Percentiles rank a stretch among this genome's conserved stretches.
These are phyloP conservation scores for Brachylomia viminalis DNA, from an alignment of 2,888 invertebrate genomes.

Conservation along the genomic window DNA sequence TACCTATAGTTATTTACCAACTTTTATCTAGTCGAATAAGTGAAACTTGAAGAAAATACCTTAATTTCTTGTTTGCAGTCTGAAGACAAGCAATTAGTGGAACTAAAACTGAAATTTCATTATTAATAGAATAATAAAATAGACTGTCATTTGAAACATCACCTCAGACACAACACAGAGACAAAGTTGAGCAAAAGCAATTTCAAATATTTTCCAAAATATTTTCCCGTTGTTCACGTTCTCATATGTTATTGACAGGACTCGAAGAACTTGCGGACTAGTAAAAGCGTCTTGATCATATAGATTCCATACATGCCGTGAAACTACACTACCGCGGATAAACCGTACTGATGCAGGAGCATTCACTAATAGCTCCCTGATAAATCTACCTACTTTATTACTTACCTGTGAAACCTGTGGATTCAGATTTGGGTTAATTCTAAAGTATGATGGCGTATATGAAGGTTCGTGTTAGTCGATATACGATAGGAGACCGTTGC, in stretches of 20 bases:
- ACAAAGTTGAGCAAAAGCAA: slow-evolving; percentile 53
- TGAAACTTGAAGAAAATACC: not conserved
- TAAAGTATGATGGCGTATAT: slow-evolving; percentile 3
- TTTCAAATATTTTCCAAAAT: slow-evolving; percentile 56
- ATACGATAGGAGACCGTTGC: slow-evolving; percentile 47
- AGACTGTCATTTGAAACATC: slow-evolving; percentile 10
- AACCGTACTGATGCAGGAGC: slow-evolving; percentile 40
- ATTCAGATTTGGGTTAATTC: slow-evolving; percentile 40
- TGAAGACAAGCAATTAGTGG: slow-evolving; percentile 3
- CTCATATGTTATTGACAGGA: slow-evolving; percentile 59
- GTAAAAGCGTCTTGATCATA: slow-evolving; percentile 37
- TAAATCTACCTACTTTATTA: slow-evolving; percentile 41
- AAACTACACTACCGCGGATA: slow-evolving; percentile 33
- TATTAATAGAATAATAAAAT: slow-evolving; percentile 20
- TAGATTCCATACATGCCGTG: slow-evolving; percentile 40
- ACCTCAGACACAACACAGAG: slow-evolving; percentile 57
- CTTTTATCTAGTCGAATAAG: not conserved
- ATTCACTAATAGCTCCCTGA: slow-evolving; percentile 48
- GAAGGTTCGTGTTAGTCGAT: slow-evolving; percentile 35
- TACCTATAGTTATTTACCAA: not conserved
- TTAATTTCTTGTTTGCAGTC: not conserved
- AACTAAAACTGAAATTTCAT: slow-evolving; percentile 14
- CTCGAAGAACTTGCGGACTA: slow-evolving; percentile 45
- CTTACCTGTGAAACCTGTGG: slow-evolving; percentile 62
- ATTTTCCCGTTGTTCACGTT: slow-evolving; percentile 56